Evolutionary conservation across 2,888 invertebrate genomes (phyloP).

Genomic region (Dasysyrphus tricinctus): DNA sequence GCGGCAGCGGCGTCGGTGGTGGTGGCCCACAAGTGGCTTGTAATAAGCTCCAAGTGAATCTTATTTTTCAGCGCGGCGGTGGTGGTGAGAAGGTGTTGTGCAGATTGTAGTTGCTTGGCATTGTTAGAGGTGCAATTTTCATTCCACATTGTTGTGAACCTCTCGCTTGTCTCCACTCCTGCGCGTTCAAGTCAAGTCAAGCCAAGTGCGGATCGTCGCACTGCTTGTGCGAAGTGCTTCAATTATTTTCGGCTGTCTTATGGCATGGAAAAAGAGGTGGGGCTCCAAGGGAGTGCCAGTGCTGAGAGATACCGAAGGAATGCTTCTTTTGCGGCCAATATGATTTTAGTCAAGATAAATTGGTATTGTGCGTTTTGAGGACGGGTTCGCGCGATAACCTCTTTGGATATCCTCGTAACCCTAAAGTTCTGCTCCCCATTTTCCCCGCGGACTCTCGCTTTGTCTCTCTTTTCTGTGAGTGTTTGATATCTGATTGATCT

Average conservation of each 20-base stretch:
- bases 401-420: slow-evolving; percentile 73
- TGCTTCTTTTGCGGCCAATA: slow-evolving; percentile 72
- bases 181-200: neutral
- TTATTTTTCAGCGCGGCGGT: slow-evolving; percentile 39
- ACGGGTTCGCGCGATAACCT: slow-evolving; percentile 74
- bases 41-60: slow-evolving; percentile 72
- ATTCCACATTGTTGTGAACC: slow-evolving; percentile 49
- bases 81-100: slow-evolving; percentile 71
- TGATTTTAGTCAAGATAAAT: slow-evolving; percentile 73
- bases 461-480: slow-evolving; percentile 32
- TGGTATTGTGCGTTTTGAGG: slow-evolving; percentile 74
- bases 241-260: slow-evolving; percentile 74
- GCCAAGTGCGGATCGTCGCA: slow-evolving; percentile 68
- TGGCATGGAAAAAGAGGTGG: slow-evolving; percentile 60
- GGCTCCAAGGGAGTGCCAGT: slow-evolving; percentile 69
- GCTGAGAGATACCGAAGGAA: slow-evolving; percentile 63
- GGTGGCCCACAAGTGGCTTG: slow-evolving; percentile 71
- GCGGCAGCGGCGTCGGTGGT: slow-evolving; percentile 20
- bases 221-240: slow-evolving; percentile 75
- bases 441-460: neutral
- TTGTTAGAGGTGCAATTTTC: slow-evolving; percentile 75
- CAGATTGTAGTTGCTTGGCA: slow-evolving; percentile 69
- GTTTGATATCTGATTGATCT: slow-evolving; percentile 72
- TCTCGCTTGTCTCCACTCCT: neutral
- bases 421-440: slow-evolving; percentile 31